Conservation (phyloP, 2,888 invertebrate species). For the Eupeodes luniger region DNA sequence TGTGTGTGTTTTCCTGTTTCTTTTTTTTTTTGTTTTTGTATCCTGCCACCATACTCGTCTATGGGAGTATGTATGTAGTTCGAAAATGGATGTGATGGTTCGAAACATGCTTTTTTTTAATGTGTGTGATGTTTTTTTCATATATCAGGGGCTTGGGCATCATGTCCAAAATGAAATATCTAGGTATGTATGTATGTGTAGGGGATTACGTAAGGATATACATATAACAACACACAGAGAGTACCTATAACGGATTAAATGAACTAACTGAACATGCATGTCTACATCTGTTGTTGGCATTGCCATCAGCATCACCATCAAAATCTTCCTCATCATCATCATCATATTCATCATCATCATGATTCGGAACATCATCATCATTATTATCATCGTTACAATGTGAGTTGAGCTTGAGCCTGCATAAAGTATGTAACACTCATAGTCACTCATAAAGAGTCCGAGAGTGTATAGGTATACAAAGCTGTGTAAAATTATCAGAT, state of each 20-base stretch:
- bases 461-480: background rate
- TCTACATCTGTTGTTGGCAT: conserved; percentile 59
- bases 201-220: conserved; percentile 29
- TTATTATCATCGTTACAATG: conserved; percentile 36
- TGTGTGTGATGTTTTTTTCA: background rate
- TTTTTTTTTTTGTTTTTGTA: background rate
- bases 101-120: conserved; percentile 39
- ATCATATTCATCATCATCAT: conserved; percentile 38
- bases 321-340: conserved; percentile 51
- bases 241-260: conserved; percentile 57
- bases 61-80: too few relatives aligned
- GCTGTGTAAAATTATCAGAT: background rate
- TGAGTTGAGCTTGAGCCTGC: conserved; percentile 63
- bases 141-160: conserved; percentile 16
- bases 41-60: background rate
- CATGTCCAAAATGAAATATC: conserved; percentile 28
- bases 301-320: conserved; percentile 57
- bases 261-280: conserved; percentile 49
- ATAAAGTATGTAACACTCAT: conserved; percentile 36
- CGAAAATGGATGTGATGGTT: background rate
- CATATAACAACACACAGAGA: background rate
- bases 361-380: conserved; percentile 33
- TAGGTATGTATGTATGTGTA: background rate
- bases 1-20: conserved; percentile 33
- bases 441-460: conserved; percentile 35